Evolutionary conservation across 2,797 vertebrate species (phyloP).

Genomic region (Syncerus caffer): DNA sequence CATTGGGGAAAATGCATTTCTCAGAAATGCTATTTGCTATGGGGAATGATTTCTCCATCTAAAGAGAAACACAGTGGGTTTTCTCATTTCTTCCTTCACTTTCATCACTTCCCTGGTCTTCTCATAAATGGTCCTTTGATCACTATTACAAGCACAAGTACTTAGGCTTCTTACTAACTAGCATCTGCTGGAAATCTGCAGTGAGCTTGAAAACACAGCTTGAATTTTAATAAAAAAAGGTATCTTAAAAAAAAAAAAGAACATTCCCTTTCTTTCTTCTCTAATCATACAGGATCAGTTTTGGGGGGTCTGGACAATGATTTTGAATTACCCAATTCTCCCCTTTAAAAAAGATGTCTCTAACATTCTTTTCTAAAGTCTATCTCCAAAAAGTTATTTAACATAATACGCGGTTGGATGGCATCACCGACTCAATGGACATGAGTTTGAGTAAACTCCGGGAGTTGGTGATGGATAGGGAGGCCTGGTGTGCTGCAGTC

Average conservation of each 20-base stretch:
- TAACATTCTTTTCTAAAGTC: neutral
- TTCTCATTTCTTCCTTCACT: neutral
- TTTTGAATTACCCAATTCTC: neutral
- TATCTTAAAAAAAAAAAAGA: neutral
- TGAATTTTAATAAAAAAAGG: neutral
- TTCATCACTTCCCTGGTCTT: neutral
- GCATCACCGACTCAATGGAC: accelerated
- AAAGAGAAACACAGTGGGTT: neutral
- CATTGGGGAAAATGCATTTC: neutral
- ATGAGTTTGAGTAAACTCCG: neutral
- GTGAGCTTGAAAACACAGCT: neutral
- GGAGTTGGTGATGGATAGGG: neutral
- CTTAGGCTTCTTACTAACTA: neutral
- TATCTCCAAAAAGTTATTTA: neutral
- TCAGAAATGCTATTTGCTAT: neutral
- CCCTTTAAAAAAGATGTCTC: neutral
- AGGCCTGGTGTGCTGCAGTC: neutral
- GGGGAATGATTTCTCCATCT: neutral
- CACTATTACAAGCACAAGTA: neutral
- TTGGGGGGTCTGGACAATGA: neutral
- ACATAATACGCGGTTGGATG: neutral
- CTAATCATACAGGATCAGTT: neutral
- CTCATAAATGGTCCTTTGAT: neutral
- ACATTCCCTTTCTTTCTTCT: neutral
- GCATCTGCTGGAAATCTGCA: neutral